Base-by-base conservation (phyloP, 2,888 invertebrate genomes). In the Nephrotoma appendiculata region DNA sequence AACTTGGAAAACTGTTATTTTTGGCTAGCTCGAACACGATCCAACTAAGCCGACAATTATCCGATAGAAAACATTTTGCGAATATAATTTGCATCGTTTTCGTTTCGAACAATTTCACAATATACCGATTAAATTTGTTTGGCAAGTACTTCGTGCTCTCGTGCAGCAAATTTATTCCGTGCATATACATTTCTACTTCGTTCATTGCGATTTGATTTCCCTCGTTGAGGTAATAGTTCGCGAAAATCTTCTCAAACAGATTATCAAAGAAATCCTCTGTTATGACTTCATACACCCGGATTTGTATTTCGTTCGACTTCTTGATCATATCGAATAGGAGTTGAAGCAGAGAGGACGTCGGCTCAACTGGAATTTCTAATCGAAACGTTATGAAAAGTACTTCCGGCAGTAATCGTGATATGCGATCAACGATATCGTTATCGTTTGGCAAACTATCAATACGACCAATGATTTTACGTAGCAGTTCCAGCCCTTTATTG, bases 1-100 rank as follows among this genome's bases (percentile, higher is more conserved):
- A 84, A 84, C 89, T 89, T 11, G 91, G 91, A 87, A 91, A 91
- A 87, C 90, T 89, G 48, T 90, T 89, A 86, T 90, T 90, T 87
- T 90, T 90, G 7, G 91, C 90, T n/a, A 91, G 90, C 87, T 91
- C 90, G 41, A 91, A 90, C 5, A 90, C 90, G 0, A 91, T 90
- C 3, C 88, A 86, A 52, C 90, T 90, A 9, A 91, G 88, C 12
- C 88, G 88, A 85, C 91, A 90, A 41, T 89, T 89, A 6, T 89
- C 89, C 43, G 89, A 89, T 52, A 90, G 87, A 89, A 91, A 89
- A 84, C 90, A 90, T 6, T 90, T 89, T 0, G 91, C 91, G n/a
- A 91, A 88, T 2, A 90, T 89, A 71, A 89, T 89, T 87, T 91
- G 91, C 87, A 91, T 89, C 88, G 90, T 91, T 19, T 90, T 88